Percentiles rank a stretch among this genome's conserved stretches.
phyloP scores from a whole-genome alignment of 1,140 invertebrate genomes.

The Mactra quadrangularis region DNA sequence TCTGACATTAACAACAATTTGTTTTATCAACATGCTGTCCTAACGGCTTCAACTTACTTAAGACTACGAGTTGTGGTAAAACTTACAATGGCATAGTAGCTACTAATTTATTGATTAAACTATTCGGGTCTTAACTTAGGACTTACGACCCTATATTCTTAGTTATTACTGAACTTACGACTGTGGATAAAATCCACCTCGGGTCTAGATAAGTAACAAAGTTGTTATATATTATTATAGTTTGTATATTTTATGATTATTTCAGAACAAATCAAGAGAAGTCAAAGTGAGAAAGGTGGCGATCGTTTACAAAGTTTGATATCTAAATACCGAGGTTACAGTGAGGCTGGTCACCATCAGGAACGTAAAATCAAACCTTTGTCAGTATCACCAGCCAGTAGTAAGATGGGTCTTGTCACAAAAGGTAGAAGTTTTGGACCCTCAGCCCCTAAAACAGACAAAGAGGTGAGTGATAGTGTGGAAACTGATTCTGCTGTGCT shows the following conservation, averaged over 20 bases:
- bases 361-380: constrained; percentile 72
- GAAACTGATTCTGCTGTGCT: background rate
- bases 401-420: constrained; percentile 72
- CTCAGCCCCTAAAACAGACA: constrained; percentile 66
- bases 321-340: constrained; percentile 77
- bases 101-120: too few relatives aligned
- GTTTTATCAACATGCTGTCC: too few relatives aligned
- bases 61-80: too few relatives aligned
- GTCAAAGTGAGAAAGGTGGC: constrained; percentile 66
- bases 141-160: too few relatives aligned
- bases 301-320: constrained; percentile 75
- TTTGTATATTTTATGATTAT: background rate
- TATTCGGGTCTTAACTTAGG: too few relatives aligned
- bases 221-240: too few relatives aligned
- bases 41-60: too few relatives aligned
- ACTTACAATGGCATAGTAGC: too few relatives aligned
- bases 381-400: constrained; percentile 57
- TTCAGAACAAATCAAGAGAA: constrained; percentile 56
- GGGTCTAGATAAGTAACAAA: too few relatives aligned
- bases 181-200: too few relatives aligned
- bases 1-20: too few relatives aligned
- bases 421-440: constrained; percentile 71
- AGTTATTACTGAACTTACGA: too few relatives aligned
- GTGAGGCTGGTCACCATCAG: constrained; percentile 61
- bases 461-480: constrained; percentile 57